phyloP scores from a whole-genome alignment of 1,140 invertebrate genomes.

The Drosophila mojavensis region DNA sequence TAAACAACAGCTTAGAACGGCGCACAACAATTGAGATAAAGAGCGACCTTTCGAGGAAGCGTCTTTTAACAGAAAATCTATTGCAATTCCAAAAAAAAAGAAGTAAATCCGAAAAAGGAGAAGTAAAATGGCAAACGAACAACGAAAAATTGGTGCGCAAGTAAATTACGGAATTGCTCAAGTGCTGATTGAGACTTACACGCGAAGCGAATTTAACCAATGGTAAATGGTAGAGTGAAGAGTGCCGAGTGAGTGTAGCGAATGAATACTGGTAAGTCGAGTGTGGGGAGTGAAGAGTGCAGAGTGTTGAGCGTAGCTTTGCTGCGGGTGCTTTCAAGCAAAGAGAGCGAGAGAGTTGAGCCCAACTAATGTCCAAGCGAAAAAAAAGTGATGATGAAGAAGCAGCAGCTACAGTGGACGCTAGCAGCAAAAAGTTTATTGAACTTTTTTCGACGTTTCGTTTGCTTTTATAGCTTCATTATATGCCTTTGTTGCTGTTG shows the following conservation, averaged over 20 bases:
- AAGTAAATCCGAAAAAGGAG: constrained; percentile 2
- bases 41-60: constrained; percentile 23
- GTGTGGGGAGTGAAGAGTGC: neutral
- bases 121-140: constrained; percentile 17
- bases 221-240: neutral
- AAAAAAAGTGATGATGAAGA: constrained; percentile 14
- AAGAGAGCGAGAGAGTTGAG: constrained; percentile 31
- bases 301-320: constrained; percentile 8
- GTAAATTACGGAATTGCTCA: constrained; percentile 76
- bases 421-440: constrained; percentile 72
- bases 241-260: constrained; percentile 11
- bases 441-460: constrained; percentile 72
- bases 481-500: constrained; percentile 39
- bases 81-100: constrained; percentile 14
- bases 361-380: constrained; percentile 46
- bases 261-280: neutral
- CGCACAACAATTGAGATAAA: constrained; percentile 31
- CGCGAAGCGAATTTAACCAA: constrained; percentile 43
- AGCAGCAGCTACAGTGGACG: constrained; percentile 11
- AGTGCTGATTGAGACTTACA: constrained; percentile 51
- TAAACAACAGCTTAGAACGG: constrained; percentile 42
- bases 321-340: constrained; percentile 20
- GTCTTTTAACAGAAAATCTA: constrained; percentile 24
- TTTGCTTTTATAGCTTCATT: constrained; percentile 71
- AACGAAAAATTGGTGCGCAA: constrained; percentile 54